Evolutionary conservation across 2,113 vertebrate genomes (phyloP).

Genomic region (Pangasianodon hypophthalmus): DNA sequence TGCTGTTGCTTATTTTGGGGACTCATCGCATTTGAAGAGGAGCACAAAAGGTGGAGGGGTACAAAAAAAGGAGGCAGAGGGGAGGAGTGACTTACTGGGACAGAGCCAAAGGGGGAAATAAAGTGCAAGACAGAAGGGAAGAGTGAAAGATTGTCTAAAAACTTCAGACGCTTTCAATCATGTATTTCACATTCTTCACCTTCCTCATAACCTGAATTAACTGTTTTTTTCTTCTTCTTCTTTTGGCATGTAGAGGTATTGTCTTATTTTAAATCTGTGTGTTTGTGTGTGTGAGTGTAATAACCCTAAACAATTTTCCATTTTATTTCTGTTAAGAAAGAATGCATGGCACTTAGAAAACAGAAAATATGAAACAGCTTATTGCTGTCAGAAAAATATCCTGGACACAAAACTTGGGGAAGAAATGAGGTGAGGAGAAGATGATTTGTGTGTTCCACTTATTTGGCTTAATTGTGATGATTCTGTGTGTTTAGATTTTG

Average conservation of each 20-base stretch:
- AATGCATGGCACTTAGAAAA: not conserved
- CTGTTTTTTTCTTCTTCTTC: not conserved
- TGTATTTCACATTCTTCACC: not conserved
- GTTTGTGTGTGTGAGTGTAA: not conserved
- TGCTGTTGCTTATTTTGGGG: constrained; percentile 67
- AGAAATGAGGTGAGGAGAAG: not conserved
- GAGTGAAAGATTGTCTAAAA: constrained; percentile 8
- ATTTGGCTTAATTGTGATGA: not conserved
- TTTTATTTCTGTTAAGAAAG: not conserved
- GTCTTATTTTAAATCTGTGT: not conserved
- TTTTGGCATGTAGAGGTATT: not conserved
- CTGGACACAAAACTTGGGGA: not conserved
- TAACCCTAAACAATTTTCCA: not conserved
- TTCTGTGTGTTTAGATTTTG: not conserved
- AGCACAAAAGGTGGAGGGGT: constrained; percentile 55
- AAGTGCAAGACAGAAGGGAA: constrained; percentile 21
- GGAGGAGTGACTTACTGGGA: constrained; percentile 43
- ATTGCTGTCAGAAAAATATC: not conserved
- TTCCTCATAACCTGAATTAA: not conserved
- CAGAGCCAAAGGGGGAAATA: constrained; percentile 15
- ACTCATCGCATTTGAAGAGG: constrained; percentile 56
- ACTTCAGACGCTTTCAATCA: not conserved
- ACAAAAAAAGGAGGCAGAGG: constrained; percentile 53
- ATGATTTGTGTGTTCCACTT: not conserved
- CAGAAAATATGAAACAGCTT: not conserved